Conservation (phyloP, 2,888 invertebrate species). For the Brachylomia viminalis region DNA sequence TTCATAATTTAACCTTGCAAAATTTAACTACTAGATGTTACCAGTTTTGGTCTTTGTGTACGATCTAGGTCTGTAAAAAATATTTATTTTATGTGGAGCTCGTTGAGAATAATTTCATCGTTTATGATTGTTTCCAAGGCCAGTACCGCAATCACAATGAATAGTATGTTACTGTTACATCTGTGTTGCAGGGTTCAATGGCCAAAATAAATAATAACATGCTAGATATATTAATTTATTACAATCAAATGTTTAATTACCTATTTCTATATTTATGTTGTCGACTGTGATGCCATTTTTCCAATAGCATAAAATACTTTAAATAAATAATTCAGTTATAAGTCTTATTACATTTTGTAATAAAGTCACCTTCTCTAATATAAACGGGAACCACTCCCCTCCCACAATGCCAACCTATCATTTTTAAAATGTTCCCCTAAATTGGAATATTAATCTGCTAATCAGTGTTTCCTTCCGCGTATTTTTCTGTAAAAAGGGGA, state of each 20-base stretch:
- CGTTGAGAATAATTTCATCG: background rate
- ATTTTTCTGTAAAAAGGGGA: slow-evolving; percentile 15
- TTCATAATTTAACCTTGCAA: background rate
- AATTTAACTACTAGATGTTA: background rate
- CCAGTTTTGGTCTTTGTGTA: background rate
- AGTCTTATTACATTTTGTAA: background rate
- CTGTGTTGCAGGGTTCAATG: background rate
- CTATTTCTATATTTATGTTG: background rate
- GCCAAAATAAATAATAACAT: background rate
- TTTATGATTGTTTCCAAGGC: background rate
- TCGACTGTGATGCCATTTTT: background rate
- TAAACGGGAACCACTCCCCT: background rate
- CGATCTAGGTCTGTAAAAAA: no score
- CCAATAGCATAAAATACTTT: no score
- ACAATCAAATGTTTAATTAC: background rate
- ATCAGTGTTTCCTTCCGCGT: slow-evolving; percentile 28
- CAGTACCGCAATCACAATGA: no score
- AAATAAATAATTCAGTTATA: background rate
- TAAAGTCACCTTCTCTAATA: slow-evolving; percentile 2
- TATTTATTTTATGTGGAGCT: background rate
- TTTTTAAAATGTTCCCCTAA: slow-evolving; percentile 19
- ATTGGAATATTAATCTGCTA: slow-evolving; percentile 53
- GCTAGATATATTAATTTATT: background rate
- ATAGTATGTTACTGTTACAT: background rate
- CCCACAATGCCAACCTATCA: slow-evolving; percentile 18